phyloP scores from a whole-genome alignment of 2,113 vertebrate species.

The Scopus umbretta region DNA sequence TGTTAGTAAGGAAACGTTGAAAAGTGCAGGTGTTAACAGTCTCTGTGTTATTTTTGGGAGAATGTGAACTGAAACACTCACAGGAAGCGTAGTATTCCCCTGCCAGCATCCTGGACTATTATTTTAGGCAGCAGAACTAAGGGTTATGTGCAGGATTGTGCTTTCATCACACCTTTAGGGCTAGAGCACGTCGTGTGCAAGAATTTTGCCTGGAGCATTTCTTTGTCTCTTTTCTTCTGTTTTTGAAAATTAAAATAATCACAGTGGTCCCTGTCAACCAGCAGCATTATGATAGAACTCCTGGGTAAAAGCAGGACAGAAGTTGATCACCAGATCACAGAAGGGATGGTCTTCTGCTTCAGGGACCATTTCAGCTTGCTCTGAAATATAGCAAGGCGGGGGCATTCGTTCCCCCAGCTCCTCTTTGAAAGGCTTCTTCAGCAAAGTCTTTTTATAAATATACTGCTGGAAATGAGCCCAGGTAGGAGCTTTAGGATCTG shows the following conservation, averaged over 20 bases:
- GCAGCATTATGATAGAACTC: not conserved
- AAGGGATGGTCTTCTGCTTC: not conserved
- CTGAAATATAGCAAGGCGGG: not conserved
- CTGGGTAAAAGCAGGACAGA: not conserved
- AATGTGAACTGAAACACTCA: conserved; percentile 72
- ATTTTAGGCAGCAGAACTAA: conserved; percentile 81
- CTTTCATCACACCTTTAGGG: conserved; percentile 76
- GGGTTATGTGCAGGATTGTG: conserved; percentile 61
- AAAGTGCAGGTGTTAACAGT: conserved; percentile 79
- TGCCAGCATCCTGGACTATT: conserved; percentile 78
- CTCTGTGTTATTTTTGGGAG: conserved; percentile 79
- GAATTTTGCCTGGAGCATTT: conserved; percentile 50
- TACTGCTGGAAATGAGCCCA: not conserved
- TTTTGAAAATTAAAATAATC: conserved; percentile 12
- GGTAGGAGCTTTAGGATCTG: not conserved
- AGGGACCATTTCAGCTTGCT: not conserved
- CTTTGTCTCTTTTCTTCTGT: not conserved
- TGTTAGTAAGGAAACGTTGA: conserved; percentile 70
- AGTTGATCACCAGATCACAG: not conserved
- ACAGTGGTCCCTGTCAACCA: not conserved
- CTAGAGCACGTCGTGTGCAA: conserved; percentile 42
- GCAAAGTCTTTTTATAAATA: not conserved
- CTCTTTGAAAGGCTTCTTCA: not conserved
- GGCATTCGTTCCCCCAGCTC: not conserved
- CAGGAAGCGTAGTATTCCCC: conserved; percentile 75